Conservation (phyloP, 2,113 vertebrate genomes). For the Pyrgilauda ruficollis region DNA sequence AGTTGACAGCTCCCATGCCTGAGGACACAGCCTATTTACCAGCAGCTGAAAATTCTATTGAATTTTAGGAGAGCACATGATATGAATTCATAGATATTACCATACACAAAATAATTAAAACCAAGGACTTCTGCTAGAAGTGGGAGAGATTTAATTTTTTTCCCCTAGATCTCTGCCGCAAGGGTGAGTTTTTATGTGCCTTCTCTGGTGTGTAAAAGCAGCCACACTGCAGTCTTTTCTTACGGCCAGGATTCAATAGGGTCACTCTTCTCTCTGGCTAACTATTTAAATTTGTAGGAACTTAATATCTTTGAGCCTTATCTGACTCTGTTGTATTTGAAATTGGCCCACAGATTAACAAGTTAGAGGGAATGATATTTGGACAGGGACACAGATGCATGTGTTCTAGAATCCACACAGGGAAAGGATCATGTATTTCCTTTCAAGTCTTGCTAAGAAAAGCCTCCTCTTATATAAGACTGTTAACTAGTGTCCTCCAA, state of each 20-base stretch:
- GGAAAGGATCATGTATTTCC: neutral
- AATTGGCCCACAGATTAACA: neutral
- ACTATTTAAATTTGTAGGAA: neutral
- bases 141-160: neutral
- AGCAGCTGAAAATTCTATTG: neutral
- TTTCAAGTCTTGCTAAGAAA: neutral
- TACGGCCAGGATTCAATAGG: neutral
- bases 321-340: neutral
- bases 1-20: neutral
- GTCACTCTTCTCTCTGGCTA: neutral
- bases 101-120: neutral
- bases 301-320: neutral
- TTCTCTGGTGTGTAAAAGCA: neutral
- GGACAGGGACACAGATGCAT: neutral
- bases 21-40: neutral
- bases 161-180: neutral
- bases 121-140: neutral
- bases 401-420: neutral
- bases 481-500: neutral
- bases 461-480: neutral
- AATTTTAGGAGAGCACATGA: neutral
- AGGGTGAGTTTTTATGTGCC: neutral
- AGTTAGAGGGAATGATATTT: neutral
- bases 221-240: neutral
- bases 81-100: neutral